phyloP scores from a whole-genome alignment of 2,797 vertebrate species.

The Zalophus californianus region DNA sequence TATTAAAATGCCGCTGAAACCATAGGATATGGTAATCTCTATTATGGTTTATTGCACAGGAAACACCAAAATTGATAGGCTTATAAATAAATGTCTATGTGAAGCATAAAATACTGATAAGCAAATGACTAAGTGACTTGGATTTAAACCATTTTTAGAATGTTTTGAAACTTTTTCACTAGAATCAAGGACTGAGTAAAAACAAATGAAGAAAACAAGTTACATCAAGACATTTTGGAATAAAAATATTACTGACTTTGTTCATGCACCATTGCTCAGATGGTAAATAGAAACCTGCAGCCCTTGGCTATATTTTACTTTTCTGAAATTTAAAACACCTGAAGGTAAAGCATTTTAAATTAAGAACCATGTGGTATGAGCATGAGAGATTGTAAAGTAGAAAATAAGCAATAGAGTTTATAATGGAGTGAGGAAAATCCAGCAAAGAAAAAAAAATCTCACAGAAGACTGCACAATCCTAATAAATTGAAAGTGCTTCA shows the following conservation, averaged over 20 bases:
- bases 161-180: neutral
- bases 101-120: neutral
- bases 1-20: neutral
- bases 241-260: neutral
- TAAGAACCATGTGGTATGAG: neutral
- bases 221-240: neutral
- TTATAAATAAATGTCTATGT: slow-evolving; percentile 14
- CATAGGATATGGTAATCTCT: neutral
- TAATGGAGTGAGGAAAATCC: neutral
- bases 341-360: neutral
- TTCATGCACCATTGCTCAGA: neutral
- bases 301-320: neutral
- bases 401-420: neutral
- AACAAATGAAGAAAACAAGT: neutral
- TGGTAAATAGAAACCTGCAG: neutral
- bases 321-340: neutral
- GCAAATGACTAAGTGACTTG: neutral
- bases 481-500: neutral
- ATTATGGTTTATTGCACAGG: neutral
- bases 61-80: neutral
- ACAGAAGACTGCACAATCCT: neutral
- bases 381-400: neutral
- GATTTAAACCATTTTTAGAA: neutral
- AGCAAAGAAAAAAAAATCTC: neutral
- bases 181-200: neutral